Evolutionary conservation across 2,797 vertebrate genomes (phyloP), one percentile per base, ranked within the genome.

Genomic region (Hydrocynus forskahlii): DNA sequence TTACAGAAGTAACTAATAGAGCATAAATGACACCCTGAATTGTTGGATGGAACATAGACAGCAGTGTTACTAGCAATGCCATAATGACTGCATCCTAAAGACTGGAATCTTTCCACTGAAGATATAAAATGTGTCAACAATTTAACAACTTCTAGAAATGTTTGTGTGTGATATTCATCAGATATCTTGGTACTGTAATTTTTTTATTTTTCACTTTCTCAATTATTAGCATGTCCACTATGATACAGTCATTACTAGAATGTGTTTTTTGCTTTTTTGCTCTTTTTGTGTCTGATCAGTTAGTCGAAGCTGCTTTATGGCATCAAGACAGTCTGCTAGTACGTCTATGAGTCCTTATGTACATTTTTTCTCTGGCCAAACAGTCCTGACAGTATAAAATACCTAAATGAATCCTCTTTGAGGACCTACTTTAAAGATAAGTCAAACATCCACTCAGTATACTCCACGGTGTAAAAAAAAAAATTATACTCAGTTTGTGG

Each of bases 401-500:
- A 60, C 43, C 63, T 67, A 57, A 68, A 45, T 74, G n/a, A 50
- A 76, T 71, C 52, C 19, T 66, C 35, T 75, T 68, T 48, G 54
- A 75, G 16, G 29, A 16, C 43, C 23, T 64, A 70, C 72, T 83
- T 70, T 23, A 2, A 29, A 43, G 35, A 76, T 76, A 52, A 76
- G n/a, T 38, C 59, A 67, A 75, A 76, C 72, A 80, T 59, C 38
- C n/a, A 45, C 50, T 72, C 67, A 72, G 35, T 67, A 35, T 75
- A 25, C 64, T 35, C 8, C 0, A 10, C 57, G 57, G 12, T 54
- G n/a, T 68, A 45, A 13, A 6, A 45, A 6, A 45, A 55, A 79
- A 70, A 76, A 72, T n/a, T 9, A 84, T 55, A 73, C 74, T 84
- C 78, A 77, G 73, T 73, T 77, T 76, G 82, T 77, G 69, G 45